Percentiles rank a stretch among this genome's conserved stretches.
Evolutionary conservation across 2,888 invertebrate species (phyloP).

Genomic region (Cryptus viduatorius): DNA sequence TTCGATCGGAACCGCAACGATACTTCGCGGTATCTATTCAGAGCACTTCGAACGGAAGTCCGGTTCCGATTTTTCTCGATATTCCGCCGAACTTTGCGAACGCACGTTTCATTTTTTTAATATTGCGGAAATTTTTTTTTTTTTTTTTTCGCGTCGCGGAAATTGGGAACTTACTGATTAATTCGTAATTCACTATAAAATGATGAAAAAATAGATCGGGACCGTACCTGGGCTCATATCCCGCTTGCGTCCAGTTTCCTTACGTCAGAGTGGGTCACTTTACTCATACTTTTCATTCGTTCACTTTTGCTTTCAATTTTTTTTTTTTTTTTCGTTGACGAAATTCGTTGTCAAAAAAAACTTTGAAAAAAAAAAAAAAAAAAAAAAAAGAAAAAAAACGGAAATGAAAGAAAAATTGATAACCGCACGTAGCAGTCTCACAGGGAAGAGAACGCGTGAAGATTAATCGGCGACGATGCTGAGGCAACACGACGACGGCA

Average conservation of each 20-base stretch:
- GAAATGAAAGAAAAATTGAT: slow-evolving; percentile 12
- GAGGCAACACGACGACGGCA: slow-evolving; percentile 48
- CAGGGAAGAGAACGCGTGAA: slow-evolving; percentile 38
- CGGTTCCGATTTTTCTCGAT: background rate
- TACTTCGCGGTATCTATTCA: background rate
- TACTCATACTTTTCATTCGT: slow-evolving; percentile 49
- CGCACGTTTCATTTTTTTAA: background rate
- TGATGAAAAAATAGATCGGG: slow-evolving; percentile 15
- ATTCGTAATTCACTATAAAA: slow-evolving; percentile 14
- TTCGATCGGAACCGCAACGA: background rate
- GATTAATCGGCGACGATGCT: background rate
- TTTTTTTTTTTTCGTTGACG: slow-evolving; percentile 10
- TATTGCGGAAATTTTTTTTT: background rate
- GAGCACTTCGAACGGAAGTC: background rate
- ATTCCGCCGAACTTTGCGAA: slow-evolving; percentile 39
- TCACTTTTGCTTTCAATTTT: slow-evolving; percentile 38
- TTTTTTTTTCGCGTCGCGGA: background rate
- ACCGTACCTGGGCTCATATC: slow-evolving; percentile 84
- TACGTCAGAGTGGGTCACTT: slow-evolving; percentile 68
- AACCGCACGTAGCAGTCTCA: slow-evolving; percentile 31
- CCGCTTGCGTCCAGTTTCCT: slow-evolving; percentile 80
- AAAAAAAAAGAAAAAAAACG: no score
- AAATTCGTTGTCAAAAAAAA: slow-evolving; percentile 29
- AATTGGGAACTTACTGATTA: background rate
- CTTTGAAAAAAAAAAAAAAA: slow-evolving; percentile 20